phyloP scores from a whole-genome alignment of 2,888 invertebrate genomes.

The Dugesia japonica region DNA sequence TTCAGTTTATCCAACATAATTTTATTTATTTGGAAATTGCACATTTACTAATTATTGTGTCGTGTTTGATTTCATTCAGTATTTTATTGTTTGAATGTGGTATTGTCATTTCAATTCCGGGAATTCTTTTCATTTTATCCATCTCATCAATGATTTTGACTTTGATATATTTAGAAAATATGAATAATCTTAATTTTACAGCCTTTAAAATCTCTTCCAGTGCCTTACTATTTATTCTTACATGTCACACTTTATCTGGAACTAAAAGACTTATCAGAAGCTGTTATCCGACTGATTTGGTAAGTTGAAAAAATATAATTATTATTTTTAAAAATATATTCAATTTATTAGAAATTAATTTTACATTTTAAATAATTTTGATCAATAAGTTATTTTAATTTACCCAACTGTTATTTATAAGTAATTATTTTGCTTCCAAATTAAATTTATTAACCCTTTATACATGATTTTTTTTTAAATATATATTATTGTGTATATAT shows the following conservation, averaged over 20 bases:
- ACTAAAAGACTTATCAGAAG: neutral
- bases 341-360: too few relatives aligned
- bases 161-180: neutral
- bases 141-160: neutral
- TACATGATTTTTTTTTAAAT: too few relatives aligned
- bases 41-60: neutral
- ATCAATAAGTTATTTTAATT: too few relatives aligned
- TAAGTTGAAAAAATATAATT: neutral
- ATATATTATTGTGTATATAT: too few relatives aligned
- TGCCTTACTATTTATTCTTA: neutral
- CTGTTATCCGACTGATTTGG: neutral
- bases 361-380: too few relatives aligned
- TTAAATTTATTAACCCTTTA: too few relatives aligned
- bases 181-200: neutral
- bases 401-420: too few relatives aligned
- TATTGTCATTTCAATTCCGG: neutral
- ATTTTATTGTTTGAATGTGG: neutral
- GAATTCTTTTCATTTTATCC: neutral
- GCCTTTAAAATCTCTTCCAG: neutral
- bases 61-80: neutral
- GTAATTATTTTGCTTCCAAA: too few relatives aligned
- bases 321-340: neutral
- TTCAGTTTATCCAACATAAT: conserved; percentile 13
- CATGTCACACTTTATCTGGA: neutral
- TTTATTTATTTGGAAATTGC: neutral